A percentile compares a stretch with the other conserved stretches of the same genome.
Evolutionary conservation across 1,140 invertebrate species (phyloP).

Genomic region (Dendrolimus punctatus): DNA sequence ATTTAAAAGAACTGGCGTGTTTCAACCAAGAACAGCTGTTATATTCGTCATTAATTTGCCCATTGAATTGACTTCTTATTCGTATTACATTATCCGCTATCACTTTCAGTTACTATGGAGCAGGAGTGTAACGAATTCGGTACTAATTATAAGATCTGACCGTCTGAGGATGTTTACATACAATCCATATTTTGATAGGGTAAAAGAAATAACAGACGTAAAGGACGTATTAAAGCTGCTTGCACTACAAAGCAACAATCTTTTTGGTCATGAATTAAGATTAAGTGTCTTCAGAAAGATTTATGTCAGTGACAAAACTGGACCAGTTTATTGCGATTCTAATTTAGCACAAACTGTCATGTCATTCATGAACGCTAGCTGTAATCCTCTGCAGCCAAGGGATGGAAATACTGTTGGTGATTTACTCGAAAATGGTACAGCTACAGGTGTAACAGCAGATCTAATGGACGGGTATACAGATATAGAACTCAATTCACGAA

Average conservation of each 20-base stretch:
- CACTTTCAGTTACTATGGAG: conserved; percentile 54
- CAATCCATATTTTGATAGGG: conserved; percentile 46
- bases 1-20: conserved; percentile 49
- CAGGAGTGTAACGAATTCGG: conserved; percentile 48
- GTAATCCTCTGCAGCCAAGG: conserved; percentile 41
- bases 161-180: conserved; percentile 45
- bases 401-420: conserved; percentile 54
- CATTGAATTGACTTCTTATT: conserved; percentile 42
- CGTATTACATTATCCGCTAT: conserved; percentile 36
- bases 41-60: conserved; percentile 53
- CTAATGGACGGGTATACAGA: conserved; percentile 56
- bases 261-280: conserved; percentile 39
- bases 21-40: conserved; percentile 54
- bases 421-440: conserved; percentile 48
- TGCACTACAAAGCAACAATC: conserved; percentile 36
- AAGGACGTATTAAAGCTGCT: conserved; percentile 31
- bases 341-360: conserved; percentile 43
- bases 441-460: conserved; percentile 53
- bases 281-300: conserved; percentile 54
- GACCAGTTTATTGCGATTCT: conserved; percentile 40
- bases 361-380: conserved; percentile 46
- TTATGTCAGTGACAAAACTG: conserved; percentile 36
- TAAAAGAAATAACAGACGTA: conserved; percentile 45
- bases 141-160: conserved; percentile 40
- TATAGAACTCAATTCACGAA: conserved; percentile 52